phyloP scores from a whole-genome alignment of 2,888 invertebrate species.

The Morpho helenor region DNA sequence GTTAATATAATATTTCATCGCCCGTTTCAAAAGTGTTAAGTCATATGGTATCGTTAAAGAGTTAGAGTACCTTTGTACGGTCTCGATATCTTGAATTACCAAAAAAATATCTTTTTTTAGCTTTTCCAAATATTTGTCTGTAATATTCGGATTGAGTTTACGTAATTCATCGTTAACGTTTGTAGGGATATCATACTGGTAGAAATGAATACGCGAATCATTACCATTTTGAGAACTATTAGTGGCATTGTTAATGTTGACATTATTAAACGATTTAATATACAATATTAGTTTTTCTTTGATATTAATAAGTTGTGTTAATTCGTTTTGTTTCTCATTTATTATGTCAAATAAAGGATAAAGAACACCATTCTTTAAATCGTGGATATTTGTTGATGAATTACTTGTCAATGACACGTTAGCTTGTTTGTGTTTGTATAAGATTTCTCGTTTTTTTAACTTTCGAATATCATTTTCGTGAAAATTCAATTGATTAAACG shows the following conservation, averaged over 20 bases:
- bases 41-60: constrained; percentile 36
- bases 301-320: constrained; percentile 41
- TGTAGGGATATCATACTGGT: constrained; percentile 5
- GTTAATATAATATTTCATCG: constrained; percentile 47
- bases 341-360: constrained; percentile 44
- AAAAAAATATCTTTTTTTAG: constrained; percentile 51
- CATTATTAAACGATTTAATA: constrained; percentile 32
- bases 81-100: constrained; percentile 44
- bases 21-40: constrained; percentile 39
- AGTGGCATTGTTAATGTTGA: constrained; percentile 15
- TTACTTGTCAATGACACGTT: not conserved
- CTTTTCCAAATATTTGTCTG: constrained; percentile 41
- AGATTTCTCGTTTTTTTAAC: constrained; percentile 10
- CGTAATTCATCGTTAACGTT: constrained; percentile 25
- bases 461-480: not conserved
- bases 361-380: constrained; percentile 12
- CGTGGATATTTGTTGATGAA: not conserved
- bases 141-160: constrained; percentile 27
- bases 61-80: constrained; percentile 38
- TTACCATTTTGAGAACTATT: constrained; percentile 2
- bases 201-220: constrained; percentile 5
- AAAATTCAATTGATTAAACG: constrained; percentile 1
- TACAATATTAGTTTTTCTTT: constrained; percentile 40
- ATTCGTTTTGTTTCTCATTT: constrained; percentile 44
- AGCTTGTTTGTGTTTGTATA: not conserved